Base-by-base conservation (phyloP, 2,797 vertebrate genomes). In the Danio jaintianensis region DNA sequence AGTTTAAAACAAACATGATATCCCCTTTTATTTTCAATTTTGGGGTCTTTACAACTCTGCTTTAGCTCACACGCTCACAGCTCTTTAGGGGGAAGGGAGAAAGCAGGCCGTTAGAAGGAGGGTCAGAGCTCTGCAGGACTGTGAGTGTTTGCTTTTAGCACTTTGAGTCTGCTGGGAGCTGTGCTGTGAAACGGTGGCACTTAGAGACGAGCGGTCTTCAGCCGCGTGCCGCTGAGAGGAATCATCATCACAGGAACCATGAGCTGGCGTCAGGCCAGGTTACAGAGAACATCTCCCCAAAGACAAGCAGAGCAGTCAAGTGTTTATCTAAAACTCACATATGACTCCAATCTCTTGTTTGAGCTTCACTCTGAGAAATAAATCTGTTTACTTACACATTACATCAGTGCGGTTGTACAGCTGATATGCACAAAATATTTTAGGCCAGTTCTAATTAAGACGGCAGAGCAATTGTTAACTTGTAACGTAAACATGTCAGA, bases 101-200 rank as follows among this genome's bases (percentile, higher is more conserved):
- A 29, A 20, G 13, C 20, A n/a, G 56, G 7, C 42, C 10, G 22
- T 70, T 11, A 67, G 22, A 45, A 43, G 29, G 9, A 45, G 58
- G 62, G 73, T 69, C 53, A 61, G 43, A 69, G 29, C 74, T 80
- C 64, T 62, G 59, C 66, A 79, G 72, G 77, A 62, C 56, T 62
- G 40, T 55, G 59, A 75, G 70, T 70, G 83, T 75, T 78, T 83
- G 86, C 83, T 89, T 85, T 87, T 86, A 87, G 82, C 85, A 75
- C 78, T 79, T 50, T 29, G 2, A 40, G 64, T 78, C 83, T 82
- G 48, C 50, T 38, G 84, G 84, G 84, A 86, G 75, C 10, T 20
- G 12, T 50, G 13, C 83, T 89, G 86, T 85, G 78, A 87, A 89
- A 77, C 82, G 58, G 80, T 77, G 81, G 82, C 85, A 86, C 81